phyloP scores from a whole-genome alignment of 1,140 invertebrate genomes.

The Anthonomus grandis region DNA sequence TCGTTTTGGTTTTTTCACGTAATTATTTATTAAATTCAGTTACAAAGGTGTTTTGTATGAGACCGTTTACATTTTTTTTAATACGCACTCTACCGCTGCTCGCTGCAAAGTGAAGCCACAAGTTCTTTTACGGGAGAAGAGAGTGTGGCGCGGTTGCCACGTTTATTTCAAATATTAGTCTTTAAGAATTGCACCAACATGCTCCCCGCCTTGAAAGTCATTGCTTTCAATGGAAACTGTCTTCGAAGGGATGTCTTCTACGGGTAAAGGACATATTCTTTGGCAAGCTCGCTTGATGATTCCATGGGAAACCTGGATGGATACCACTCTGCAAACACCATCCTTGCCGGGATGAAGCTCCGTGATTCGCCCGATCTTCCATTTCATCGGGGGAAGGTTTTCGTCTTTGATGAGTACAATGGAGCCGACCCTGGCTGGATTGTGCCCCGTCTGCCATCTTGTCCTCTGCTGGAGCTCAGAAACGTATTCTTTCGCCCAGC shows the following conservation, averaged over 20 bases:
- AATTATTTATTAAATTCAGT: too few species aligned
- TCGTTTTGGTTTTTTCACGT: too few species aligned
- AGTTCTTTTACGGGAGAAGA: too few species aligned
- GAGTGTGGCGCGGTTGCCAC: too few species aligned
- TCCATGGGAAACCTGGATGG: neutral
- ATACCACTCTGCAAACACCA: neutral
- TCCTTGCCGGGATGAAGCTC: constrained; percentile 2
- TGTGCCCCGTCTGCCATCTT: neutral
- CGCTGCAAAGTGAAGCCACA: too few species aligned
- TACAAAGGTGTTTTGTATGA: too few species aligned
- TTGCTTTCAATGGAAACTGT: too few species aligned
- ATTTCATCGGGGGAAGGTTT: neutral
- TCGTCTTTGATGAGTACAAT: neutral
- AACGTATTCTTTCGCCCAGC: constrained; percentile 8
- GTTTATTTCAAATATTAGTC: too few species aligned
- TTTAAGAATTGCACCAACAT: too few species aligned
- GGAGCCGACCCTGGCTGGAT: neutral
- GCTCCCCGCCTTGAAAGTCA: too few species aligned
- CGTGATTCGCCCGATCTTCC: neutral
- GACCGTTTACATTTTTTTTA: too few species aligned
- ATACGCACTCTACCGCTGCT: too few species aligned
- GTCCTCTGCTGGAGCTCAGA: constrained; percentile 1
- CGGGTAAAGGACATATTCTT: constrained; percentile 15
- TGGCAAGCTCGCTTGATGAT: neutral
- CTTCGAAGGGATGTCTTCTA: neutral